Evolutionary conservation across 2,797 vertebrate species (phyloP).

Genomic region (Labroides dimidiatus): DNA sequence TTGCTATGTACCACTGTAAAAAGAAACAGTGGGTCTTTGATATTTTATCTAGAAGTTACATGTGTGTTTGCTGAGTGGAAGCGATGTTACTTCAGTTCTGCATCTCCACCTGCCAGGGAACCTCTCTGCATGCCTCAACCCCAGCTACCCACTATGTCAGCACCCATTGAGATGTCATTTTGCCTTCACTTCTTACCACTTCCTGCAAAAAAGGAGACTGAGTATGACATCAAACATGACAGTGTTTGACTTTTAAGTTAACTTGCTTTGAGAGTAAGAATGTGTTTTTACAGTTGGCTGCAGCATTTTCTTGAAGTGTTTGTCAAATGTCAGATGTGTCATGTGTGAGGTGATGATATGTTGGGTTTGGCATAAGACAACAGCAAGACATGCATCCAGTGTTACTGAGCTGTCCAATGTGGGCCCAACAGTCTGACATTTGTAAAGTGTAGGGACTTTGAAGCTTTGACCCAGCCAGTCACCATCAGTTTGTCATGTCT

Average conservation of each 20-base stretch:
- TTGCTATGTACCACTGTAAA: too few relatives aligned
- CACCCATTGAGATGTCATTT: too few relatives aligned
- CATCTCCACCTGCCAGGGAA: too few relatives aligned
- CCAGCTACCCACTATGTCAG: too few relatives aligned
- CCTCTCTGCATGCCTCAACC: too few relatives aligned
- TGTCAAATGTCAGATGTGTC: neutral
- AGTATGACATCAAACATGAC: too few relatives aligned
- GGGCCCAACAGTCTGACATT: neutral
- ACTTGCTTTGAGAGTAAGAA: slow-evolving; percentile 23
- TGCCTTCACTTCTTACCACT: too few relatives aligned
- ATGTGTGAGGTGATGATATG: neutral
- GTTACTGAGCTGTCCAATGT: neutral
- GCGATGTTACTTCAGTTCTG: too few relatives aligned
- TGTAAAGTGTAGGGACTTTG: slow-evolving; percentile 1
- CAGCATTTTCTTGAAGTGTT: neutral
- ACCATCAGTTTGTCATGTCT: slow-evolving; percentile 22
- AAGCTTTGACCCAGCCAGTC: neutral
- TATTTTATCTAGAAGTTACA: too few relatives aligned
- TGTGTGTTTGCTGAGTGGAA: too few relatives aligned
- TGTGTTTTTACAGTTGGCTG: neutral
- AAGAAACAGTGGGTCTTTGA: too few relatives aligned
- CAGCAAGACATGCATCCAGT: neutral
- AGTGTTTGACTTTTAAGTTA: neutral
- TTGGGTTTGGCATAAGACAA: neutral
- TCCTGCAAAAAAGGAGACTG: too few relatives aligned